Evolutionary conservation across 2,888 invertebrate species (phyloP).

Genomic region (Archips crataeganus): DNA sequence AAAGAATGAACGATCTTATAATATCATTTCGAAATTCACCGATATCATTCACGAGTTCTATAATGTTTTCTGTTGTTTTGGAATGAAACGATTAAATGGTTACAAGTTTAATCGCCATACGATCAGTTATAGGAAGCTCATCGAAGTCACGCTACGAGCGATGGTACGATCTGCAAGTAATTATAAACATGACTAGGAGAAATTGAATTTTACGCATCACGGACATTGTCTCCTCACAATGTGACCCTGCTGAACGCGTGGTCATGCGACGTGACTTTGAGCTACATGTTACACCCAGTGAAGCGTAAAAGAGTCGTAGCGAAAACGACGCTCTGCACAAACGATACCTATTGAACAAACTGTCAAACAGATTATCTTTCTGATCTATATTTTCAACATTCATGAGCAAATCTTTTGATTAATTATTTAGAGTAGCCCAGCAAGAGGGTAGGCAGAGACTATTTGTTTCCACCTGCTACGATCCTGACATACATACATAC

Average conservation of each 20-base stretch:
- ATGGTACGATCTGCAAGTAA: constrained; percentile 63
- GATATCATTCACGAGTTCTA: too few species aligned
- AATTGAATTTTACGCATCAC: constrained; percentile 63
- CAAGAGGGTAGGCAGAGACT: too few species aligned
- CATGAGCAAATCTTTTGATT: not conserved
- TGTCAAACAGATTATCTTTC: not conserved
- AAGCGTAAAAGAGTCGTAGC: constrained; percentile 14
- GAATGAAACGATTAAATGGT: not conserved
- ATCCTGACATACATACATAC: too few species aligned
- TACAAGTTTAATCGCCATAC: not conserved
- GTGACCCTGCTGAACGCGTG: constrained; percentile 26
- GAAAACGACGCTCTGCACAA: constrained; percentile 11
- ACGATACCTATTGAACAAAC: not conserved
- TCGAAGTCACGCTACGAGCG: constrained; percentile 8
- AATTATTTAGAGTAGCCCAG: too few species aligned
- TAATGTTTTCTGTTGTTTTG: too few species aligned
- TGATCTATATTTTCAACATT: not conserved
- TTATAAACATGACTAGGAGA: constrained; percentile 67
- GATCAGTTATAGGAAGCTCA: constrained; percentile 18
- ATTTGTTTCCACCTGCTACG: too few species aligned
- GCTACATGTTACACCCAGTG: constrained; percentile 11
- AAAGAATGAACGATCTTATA: too few species aligned
- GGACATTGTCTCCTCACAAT: constrained; percentile 59
- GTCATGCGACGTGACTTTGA: constrained; percentile 48
- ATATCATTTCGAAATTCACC: too few species aligned